Evolutionary conservation across 1,140 invertebrate genomes (phyloP).

Genomic region (Uloborus diversus): DNA sequence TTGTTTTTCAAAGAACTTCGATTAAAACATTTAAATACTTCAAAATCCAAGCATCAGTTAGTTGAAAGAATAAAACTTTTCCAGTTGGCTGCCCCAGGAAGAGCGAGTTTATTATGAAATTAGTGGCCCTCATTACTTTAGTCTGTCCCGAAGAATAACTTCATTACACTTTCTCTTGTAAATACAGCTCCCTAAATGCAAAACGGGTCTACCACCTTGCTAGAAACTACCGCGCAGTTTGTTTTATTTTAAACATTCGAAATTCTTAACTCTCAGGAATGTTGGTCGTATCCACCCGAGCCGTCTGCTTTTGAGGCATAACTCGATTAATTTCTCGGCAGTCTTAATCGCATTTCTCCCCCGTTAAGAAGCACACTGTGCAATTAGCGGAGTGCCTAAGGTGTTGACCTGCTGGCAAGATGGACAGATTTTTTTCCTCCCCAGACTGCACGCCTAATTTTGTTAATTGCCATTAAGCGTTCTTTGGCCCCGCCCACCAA

Average conservation of each 20-base stretch:
- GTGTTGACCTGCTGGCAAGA: constrained; percentile 42
- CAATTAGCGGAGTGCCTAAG: constrained; percentile 42
- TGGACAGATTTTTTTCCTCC: constrained; percentile 30
- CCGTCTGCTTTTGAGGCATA: constrained; percentile 6
- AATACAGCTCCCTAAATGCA: background rate
- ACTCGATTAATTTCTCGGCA: constrained; percentile 46
- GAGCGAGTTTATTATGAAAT: background rate
- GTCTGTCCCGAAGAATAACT: constrained; percentile 7
- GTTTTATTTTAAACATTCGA: constrained; percentile 2
- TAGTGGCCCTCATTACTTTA: background rate
- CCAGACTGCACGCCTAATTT: constrained; percentile 33
- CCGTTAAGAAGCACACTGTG: constrained; percentile 33
- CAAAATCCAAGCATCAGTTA: background rate
- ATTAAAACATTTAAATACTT: no score
- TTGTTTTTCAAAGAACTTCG: no score
- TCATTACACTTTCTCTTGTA: constrained; percentile 10
- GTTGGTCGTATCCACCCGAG: background rate
- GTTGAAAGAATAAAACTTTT: background rate
- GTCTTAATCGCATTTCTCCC: constrained; percentile 47
- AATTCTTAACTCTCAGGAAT: constrained; percentile 19
- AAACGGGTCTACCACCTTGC: background rate
- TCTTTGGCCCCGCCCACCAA: constrained; percentile 9
- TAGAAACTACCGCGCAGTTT: background rate
- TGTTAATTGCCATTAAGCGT: constrained; percentile 52
- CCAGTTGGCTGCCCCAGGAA: background rate